phyloP scores from a whole-genome alignment of 2,797 vertebrate genomes.

The Myotis findleyi region DNA sequence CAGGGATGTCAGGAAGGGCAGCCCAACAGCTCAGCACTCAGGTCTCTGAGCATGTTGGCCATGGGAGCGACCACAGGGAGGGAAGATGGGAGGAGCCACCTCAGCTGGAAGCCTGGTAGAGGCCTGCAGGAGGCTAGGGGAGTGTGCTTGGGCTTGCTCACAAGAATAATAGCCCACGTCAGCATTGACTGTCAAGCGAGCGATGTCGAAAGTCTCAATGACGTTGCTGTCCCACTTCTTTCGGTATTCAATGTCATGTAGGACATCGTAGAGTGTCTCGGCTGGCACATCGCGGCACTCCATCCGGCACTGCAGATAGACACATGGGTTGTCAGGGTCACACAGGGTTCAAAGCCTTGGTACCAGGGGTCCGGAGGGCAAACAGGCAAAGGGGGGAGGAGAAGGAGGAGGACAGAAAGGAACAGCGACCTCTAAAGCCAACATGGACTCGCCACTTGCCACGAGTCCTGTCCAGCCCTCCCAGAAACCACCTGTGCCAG shows the following conservation, averaged over 20 bases:
- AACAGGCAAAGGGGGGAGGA: not conserved
- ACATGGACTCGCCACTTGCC: not conserved
- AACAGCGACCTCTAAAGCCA: not conserved
- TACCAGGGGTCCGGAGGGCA: not conserved
- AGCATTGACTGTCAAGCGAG: constrained; percentile 95
- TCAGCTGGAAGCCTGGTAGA: not conserved
- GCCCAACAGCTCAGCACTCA: not conserved
- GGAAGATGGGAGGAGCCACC: not conserved
- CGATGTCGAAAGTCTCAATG: constrained; percentile 98
- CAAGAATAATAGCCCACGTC: constrained; percentile 96
- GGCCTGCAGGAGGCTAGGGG: not conserved
- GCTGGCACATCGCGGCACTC: constrained; percentile 93
- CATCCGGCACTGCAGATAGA: constrained; percentile 93
- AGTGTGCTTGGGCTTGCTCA: constrained; percentile 78
- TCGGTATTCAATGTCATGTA: constrained; percentile 96
- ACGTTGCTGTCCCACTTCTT: constrained; percentile 97
- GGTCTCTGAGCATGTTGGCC: not conserved
- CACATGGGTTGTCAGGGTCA: not conserved
- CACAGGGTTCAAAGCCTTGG: not conserved
- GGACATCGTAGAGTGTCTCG: constrained; percentile 95
- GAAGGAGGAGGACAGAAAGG: not conserved
- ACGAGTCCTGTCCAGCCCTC: not conserved
- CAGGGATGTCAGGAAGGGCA: not conserved
- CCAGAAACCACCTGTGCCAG: not conserved
- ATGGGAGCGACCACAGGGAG: not conserved